Percentiles rank a stretch among this genome's conserved stretches.
Conservation (phyloP, 2,888 invertebrate species). For the Sericinus montela region DNA sequence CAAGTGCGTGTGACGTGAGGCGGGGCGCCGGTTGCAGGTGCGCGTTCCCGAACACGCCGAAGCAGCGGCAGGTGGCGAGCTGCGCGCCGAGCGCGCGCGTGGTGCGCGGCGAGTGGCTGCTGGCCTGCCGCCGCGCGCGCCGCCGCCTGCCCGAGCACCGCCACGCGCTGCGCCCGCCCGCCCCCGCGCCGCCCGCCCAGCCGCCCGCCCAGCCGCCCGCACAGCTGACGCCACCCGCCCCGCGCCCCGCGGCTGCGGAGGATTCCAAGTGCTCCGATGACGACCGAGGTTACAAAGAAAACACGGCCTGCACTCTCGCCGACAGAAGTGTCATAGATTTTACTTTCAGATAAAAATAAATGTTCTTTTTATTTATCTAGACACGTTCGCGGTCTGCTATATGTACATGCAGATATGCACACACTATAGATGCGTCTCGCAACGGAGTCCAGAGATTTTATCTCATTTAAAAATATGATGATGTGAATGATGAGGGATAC, state of each 20-base stretch:
- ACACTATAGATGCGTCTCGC: too few species aligned
- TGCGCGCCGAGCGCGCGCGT: conserved; percentile 69
- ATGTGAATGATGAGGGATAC: too few species aligned
- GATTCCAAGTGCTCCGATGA: neutral
- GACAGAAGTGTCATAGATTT: too few species aligned
- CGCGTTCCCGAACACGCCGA: conserved; percentile 94
- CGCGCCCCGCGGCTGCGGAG: neutral
- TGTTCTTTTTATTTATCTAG: too few species aligned
- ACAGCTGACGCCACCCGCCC: conserved; percentile 32
- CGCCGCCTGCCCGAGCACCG: conserved; percentile 80
- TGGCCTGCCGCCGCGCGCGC: conserved; percentile 78
- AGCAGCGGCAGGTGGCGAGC: conserved; percentile 85
- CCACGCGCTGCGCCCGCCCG: conserved; percentile 29
- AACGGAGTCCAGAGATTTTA: too few species aligned
- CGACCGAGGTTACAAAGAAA: too few species aligned
- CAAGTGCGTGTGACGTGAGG: too few species aligned
- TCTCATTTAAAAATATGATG: too few species aligned
- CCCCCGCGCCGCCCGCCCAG: conserved; percentile 36
- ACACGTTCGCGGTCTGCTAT: too few species aligned
- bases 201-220: conserved; percentile 38
- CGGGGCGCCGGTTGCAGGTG: conserved; percentile 79
- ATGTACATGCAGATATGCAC: too few species aligned
- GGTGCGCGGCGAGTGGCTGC: conserved; percentile 87
- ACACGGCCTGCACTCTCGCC: too few species aligned
- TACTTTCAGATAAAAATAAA: too few species aligned